Base-by-base conservation (phyloP, 2,888 invertebrate genomes). In the Eurytoma californica region DNA sequence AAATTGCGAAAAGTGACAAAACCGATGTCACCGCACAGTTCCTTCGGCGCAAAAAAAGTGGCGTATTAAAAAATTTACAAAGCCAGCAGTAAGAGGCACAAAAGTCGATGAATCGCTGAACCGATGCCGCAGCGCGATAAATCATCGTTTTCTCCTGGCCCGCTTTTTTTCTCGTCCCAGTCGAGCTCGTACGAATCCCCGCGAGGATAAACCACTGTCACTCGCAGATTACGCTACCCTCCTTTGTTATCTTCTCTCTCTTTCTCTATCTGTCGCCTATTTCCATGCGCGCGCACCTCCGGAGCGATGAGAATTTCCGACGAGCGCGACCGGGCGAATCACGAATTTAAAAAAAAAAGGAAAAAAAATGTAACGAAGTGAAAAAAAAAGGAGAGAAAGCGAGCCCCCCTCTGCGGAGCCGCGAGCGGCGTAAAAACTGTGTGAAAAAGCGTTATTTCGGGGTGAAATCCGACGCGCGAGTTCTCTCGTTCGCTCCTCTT, bases 391-490 rank as follows among this genome's bases (percentile, higher is more conserved):
- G 53, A 57, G 72, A 68, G 49, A 12, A 57, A 53, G 16, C 18
- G 57, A 13, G 58, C 78, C 80, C 83, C 82, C 75, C 61, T 74
- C 39, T 49, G 39, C 7, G 24, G 24, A 39, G 28, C 49, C 24
- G 57, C 76, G 76, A 58, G 47, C 9, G 47, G 83, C 78, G 83
- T 85, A 88, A 88, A 88, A 88, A 88, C 85, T 89, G 87, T 89
- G 88, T 89, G 89, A 90, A 90, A 90, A 90, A 89, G 85, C 90
- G 89, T 90, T 89, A 89, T 88, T 90, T 87, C 82, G 85, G 89
- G 89, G 88, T 89, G 90, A 90, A 90, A 90, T 86, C 81, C 85
- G 87, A 89, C 80, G 86, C 89, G 84, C 81, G 83, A 39, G 24
- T 55, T 12, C 47, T 39, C 69, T 60, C 82, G 83, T 51, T 61